Base-by-base conservation (phyloP, 2,113 vertebrate genomes). In the Microtus oregoni region DNA sequence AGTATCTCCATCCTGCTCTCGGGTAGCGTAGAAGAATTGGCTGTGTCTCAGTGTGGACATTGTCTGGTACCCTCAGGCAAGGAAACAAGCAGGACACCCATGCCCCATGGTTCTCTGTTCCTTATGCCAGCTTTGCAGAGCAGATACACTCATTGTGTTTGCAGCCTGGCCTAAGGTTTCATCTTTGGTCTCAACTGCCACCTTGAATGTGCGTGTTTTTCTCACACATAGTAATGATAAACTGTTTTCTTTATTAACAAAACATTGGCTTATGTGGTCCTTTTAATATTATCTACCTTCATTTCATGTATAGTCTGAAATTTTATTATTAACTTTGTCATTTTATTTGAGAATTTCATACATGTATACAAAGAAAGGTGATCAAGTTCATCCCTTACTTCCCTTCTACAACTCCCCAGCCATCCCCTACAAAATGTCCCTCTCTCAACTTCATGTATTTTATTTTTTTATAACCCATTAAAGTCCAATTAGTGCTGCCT, bases 31-130 rank as follows among this genome's bases (percentile, higher is more conserved):
- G 4, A 52, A 22, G 19, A 61, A 5, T 0, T 6, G 14, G 32
- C n/a, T n/a, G 1, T 44, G 26, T 35, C 11, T 9, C 7, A 3
- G 44, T 2, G 0, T 7, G 0, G 5, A 4, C 15, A 12, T 9
- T 28, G 4, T 26, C 35, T 30, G 1, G 17, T 0, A 8, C 5
- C 14, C 41, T 8, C 52, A 35, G 38, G 28, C 44, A 4, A 26
- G 26, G 55, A 24, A 38, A 22, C 7, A 24, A 70, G 67, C 47
- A 72, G 44, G 3, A 8, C 44, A 87, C 20, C 7, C 24, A 20
- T 73, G 68, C 13, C n/a, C 12, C 50, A 3, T 1, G 47, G 47
- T 73, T 7, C 20, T 72, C 30, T 9, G 32, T 9, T 52, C 85
- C 19, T 86, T 35, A 26, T 0, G 1, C 32, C 35, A 38, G 47